Evolutionary conservation across 2,797 vertebrate genomes (phyloP).

Genomic region (Melanotaenia maccullochi): DNA sequence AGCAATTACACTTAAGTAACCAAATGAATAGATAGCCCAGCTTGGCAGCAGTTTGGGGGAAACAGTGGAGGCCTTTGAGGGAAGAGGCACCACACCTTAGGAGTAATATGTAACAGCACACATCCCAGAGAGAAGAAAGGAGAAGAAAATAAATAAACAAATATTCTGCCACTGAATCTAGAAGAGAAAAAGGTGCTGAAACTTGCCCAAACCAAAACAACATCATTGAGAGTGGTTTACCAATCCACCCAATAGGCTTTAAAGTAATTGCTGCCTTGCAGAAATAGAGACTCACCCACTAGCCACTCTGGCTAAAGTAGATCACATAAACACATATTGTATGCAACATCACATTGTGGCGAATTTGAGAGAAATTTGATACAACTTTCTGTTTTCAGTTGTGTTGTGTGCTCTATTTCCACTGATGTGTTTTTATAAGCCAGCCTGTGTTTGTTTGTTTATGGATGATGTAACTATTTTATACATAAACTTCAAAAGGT

Average conservation of each 20-base stretch:
- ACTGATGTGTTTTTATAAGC: slow-evolving; percentile 30
- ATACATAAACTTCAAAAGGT: slow-evolving; percentile 23
- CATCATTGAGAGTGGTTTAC: slow-evolving; percentile 66
- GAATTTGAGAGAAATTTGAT: slow-evolving; percentile 38
- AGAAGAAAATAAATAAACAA: slow-evolving; percentile 67
- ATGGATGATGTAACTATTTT: slow-evolving; percentile 28
- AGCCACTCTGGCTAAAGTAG: slow-evolving; percentile 38
- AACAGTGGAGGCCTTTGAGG: slow-evolving; percentile 86
- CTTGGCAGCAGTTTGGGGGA: slow-evolving; percentile 84
- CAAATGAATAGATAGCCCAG: slow-evolving; percentile 90
- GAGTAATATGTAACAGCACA: slow-evolving; percentile 82
- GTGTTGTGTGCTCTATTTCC: background rate
- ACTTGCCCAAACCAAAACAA: slow-evolving; percentile 74
- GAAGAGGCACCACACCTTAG: slow-evolving; percentile 84
- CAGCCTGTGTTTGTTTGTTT: slow-evolving; percentile 16
- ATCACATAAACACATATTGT: slow-evolving; percentile 46
- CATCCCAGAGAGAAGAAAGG: slow-evolving; percentile 59
- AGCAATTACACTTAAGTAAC: slow-evolving; percentile 91
- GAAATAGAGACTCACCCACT: slow-evolving; percentile 54
- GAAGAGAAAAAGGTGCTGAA: slow-evolving; percentile 60
- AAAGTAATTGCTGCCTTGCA: slow-evolving; percentile 65
- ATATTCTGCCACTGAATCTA: slow-evolving; percentile 69
- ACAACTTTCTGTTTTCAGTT: slow-evolving; percentile 13
- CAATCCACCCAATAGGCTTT: slow-evolving; percentile 58
- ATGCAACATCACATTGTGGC: slow-evolving; percentile 20